These are phyloP conservation scores for Pristionchus japonicus DNA, from an alignment of 2,888 invertebrate genomes.

Conservation along the genomic window DNA sequence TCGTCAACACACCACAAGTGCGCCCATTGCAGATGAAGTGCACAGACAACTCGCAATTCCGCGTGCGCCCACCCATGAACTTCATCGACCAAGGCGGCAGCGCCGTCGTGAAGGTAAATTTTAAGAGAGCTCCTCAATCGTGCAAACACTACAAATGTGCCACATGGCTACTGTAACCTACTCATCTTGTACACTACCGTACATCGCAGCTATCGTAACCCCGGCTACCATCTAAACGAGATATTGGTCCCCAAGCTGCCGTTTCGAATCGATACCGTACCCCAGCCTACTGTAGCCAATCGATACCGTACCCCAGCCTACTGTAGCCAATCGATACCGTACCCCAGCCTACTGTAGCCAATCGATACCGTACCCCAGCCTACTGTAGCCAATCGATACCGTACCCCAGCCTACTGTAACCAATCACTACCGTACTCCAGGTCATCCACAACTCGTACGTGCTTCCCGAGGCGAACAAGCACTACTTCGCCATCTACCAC, in stretches of 20 bases:
- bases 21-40: constrained; percentile 2
- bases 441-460: background rate
- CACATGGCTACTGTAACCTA: background rate
- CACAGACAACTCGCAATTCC: constrained; percentile 36
- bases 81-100: background rate
- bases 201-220: background rate
- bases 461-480: constrained; percentile 4
- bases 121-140: background rate
- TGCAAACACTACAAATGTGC: background rate
- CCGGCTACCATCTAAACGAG: background rate
- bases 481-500: constrained; percentile 41
- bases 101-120: background rate
- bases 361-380: background rate
- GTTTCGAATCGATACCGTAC: too few species aligned
- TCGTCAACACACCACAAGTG: background rate
- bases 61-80: constrained; percentile 19
- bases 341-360: background rate
- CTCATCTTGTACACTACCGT: too few species aligned
- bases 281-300: background rate
- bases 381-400: background rate
- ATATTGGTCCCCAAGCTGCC: too few species aligned
- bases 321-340: background rate
- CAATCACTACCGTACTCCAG: background rate
- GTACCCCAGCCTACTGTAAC: background rate
- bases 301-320: background rate